Evolutionary conservation across 37 sponge, comb jelly and placozoan species (phyloP), one percentile per base, ranked within the genome.

Genomic region (Beroe forskalii): DNA sequence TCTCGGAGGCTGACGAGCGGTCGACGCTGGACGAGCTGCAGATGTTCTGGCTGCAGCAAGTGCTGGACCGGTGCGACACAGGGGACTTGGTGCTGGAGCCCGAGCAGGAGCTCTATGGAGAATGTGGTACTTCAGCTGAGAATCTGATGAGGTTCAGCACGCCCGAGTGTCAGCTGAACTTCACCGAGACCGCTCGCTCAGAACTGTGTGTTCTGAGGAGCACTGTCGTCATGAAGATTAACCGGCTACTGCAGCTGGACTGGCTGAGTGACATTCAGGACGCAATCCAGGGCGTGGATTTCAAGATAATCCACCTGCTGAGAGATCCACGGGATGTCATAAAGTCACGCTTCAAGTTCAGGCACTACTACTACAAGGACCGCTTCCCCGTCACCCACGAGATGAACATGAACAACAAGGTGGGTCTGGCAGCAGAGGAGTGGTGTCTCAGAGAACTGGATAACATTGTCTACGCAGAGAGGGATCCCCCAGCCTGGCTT

Each of bases 311-410:
- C 28, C 86, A 80, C 55, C 86, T 80, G 27, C 1, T 80, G 30
- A 41, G 86, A 44, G 86, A 80, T 30, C 86, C 86, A 9, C 86
- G 86, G 1, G 86, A 80, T 22, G 86, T 80, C 12, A 80, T 80
- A 17, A 42, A 12, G 17, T 80, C 86, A 12, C 86, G 86, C 0
- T 80, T 80, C 86, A 80, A 38, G 40, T 80, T 80, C 40, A 80
- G 42, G 27, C 86, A 80, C 86, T 80, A 80, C 40, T 44, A 80
- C 55, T 80, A 80, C 55, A 80, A 80, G 72, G 86, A 80, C 30
- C 44, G 86, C 1, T 80, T 80, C 48, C 86, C 86, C 2, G 35
- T 80, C n/a, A 80, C 86, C 17, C 86, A 80, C 55, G 40, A 35
- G 1, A 42, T 44, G 44, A 80, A 80, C 35, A 41, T 80, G 44